These are phyloP conservation scores for Otus sunia DNA, from an alignment of 2,113 vertebrate genomes.

Conservation along the genomic window DNA sequence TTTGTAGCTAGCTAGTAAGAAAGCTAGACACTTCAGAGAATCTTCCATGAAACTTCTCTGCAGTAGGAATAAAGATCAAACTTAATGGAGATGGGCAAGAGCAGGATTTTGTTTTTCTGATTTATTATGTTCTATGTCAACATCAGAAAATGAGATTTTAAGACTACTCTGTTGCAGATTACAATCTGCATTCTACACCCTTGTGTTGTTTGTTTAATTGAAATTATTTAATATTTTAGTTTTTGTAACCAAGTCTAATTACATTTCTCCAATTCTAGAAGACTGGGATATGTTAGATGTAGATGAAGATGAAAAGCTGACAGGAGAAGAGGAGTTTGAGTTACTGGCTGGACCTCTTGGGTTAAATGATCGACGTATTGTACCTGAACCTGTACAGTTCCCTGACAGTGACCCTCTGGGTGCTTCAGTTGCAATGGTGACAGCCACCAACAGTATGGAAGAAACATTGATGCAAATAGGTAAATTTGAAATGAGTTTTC, in stretches of 20 bases:
- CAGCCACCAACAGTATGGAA: constrained; percentile 97
- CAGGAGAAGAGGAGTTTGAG: constrained; percentile 97
- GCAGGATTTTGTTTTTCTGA: not conserved
- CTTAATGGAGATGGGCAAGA: not conserved
- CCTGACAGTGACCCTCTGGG: constrained; percentile 94
- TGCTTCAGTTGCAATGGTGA: constrained; percentile 96
- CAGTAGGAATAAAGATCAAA: not conserved
- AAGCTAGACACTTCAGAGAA: not conserved
- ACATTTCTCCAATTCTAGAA: constrained; percentile 75
- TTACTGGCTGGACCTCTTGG: constrained; percentile 90
- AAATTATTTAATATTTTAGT: not conserved
- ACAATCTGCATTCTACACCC: not conserved
- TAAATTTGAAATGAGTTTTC: constrained; percentile 13
- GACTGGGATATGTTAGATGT: constrained; percentile 99
- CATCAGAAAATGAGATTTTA: not conserved
- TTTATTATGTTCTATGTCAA: not conserved
- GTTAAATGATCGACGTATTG: constrained; percentile 87
- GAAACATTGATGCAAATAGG: constrained; percentile 97
- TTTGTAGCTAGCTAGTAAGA: no score
- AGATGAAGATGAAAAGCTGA: constrained; percentile 93
- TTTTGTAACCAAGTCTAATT: not conserved
- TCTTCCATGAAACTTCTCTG: not conserved
- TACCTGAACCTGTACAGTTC: constrained; percentile 95
- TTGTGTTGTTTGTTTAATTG: not conserved
- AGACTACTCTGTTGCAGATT: not conserved